Evolutionary conservation across 30 jellyfish, hydroid and myxozoan genomes (phyloP).

Genomic region (Rhopilema esculentum): DNA sequence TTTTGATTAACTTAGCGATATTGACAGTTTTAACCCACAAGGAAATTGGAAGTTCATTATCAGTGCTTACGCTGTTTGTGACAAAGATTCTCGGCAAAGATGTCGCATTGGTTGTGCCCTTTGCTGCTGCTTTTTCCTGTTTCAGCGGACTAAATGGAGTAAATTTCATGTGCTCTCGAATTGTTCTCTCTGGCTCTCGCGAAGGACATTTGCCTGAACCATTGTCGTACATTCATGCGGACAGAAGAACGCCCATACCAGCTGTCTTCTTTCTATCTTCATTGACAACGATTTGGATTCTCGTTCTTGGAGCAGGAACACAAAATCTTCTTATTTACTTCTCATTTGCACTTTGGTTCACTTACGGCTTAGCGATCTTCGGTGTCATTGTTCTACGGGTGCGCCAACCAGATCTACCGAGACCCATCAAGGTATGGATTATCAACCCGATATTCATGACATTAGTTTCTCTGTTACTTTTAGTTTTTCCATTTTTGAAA

Average conservation of each 20-base stretch:
- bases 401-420: constrained; percentile 7
- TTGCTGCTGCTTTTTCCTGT: constrained; percentile 16
- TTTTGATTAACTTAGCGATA: constrained; percentile 5
- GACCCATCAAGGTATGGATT: constrained; percentile 51
- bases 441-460: constrained; percentile 27
- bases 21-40: constrained; percentile 22
- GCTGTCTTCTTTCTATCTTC: background rate
- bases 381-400: constrained; percentile 17
- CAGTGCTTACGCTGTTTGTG: constrained; percentile 21
- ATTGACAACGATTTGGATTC: background rate
- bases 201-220: constrained; percentile 49
- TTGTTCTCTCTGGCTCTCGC: constrained; percentile 37
- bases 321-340: constrained; percentile 11
- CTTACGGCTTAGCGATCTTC: constrained; percentile 14
- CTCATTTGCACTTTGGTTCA: constrained; percentile 27
- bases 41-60: constrained; percentile 26
- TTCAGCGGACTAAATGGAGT: constrained; percentile 26
- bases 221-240: constrained; percentile 15
- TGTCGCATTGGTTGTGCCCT: constrained; percentile 8
- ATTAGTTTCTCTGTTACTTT: constrained; percentile 1
- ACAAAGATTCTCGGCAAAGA: constrained; percentile 22
- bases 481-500: constrained; percentile 19
- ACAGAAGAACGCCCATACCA: constrained; percentile 27
- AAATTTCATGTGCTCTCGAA: constrained; percentile 2
- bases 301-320: background rate